Percentiles rank a stretch among this genome's conserved stretches.
These are phyloP conservation scores for Psylliodes chrysocephalus DNA, from an alignment of 2,888 invertebrate species.

Conservation along the genomic window DNA sequence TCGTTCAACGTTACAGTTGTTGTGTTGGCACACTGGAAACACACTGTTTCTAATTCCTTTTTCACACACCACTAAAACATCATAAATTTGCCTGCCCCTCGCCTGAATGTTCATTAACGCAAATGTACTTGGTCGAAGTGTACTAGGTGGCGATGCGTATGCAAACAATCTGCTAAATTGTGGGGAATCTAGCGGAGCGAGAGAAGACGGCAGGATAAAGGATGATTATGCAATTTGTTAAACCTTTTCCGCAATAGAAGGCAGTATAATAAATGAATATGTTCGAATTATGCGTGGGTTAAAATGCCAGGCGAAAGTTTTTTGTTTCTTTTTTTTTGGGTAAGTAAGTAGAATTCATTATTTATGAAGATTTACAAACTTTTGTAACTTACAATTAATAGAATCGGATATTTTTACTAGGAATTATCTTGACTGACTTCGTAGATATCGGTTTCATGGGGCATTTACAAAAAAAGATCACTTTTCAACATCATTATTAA, in stretches of 20 bases:
- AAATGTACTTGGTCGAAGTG: conserved; percentile 33
- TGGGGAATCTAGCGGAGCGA: conserved; percentile 3
- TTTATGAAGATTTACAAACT: too few species aligned
- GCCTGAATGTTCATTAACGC: conserved; percentile 34
- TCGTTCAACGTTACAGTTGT: background rate
- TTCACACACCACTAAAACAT: conserved; percentile 49
- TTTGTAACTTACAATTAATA: too few species aligned
- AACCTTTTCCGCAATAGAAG: background rate
- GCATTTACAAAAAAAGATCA: too few species aligned
- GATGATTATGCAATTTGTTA: conserved; percentile 21
- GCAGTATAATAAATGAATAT: too few species aligned
- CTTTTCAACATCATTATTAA: too few species aligned
- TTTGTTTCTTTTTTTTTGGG: too few species aligned
- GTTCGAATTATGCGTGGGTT: too few species aligned
- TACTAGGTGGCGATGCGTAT: conserved; percentile 29
- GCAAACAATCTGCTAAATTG: conserved; percentile 29
- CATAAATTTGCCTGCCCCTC: conserved; percentile 46
- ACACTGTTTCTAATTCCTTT: conserved; percentile 48
- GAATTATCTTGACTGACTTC: too few species aligned
- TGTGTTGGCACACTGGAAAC: background rate
- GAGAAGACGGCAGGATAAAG: background rate
- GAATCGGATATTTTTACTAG: too few species aligned
- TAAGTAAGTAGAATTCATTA: too few species aligned
- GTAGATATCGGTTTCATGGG: too few species aligned
- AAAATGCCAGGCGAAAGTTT: too few species aligned